A percentile compares a stretch with the other conserved stretches of the same genome.
Evolutionary conservation across 2,888 invertebrate genomes (phyloP).

Genomic region (Lissonota sp.): DNA sequence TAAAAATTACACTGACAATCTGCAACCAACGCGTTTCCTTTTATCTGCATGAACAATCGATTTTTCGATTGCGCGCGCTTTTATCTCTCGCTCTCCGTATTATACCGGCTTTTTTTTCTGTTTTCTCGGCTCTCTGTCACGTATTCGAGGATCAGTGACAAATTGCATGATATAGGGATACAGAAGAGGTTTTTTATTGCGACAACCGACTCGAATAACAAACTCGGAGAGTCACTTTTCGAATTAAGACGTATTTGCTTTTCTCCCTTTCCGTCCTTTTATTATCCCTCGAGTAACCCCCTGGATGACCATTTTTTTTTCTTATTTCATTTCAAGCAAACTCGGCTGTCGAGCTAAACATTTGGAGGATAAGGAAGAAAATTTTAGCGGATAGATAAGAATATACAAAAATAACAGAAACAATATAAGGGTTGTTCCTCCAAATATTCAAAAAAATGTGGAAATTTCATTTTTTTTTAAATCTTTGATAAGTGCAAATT

Average conservation of each 20-base stretch:
- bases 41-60: slow-evolving; percentile 57
- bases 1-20: slow-evolving; percentile 38
- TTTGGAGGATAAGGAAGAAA: no score
- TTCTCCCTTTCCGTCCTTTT: neutral
- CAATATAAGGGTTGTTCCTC: no score
- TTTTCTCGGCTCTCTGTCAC: slow-evolving; percentile 29
- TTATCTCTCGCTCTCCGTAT: slow-evolving; percentile 22
- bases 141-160: slow-evolving; percentile 58
- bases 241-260: slow-evolving; percentile 51
- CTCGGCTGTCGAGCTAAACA: no score
- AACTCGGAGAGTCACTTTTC: slow-evolving; percentile 32
- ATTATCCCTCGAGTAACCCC: neutral
- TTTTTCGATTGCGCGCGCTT: slow-evolving; percentile 61
- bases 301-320: no score
- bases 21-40: slow-evolving; percentile 33
- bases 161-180: slow-evolving; percentile 64
- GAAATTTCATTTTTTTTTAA: no score
- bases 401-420: no score
- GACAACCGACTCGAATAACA: slow-evolving; percentile 62
- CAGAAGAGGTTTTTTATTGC: slow-evolving; percentile 63
- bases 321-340: no score
- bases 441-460: no score
- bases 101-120: slow-evolving; percentile 18
- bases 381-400: no score
- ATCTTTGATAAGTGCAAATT: slow-evolving; percentile 8